Conservation (phyloP, 2,888 invertebrate genomes). For the Epistrophe grossulariae region DNA sequence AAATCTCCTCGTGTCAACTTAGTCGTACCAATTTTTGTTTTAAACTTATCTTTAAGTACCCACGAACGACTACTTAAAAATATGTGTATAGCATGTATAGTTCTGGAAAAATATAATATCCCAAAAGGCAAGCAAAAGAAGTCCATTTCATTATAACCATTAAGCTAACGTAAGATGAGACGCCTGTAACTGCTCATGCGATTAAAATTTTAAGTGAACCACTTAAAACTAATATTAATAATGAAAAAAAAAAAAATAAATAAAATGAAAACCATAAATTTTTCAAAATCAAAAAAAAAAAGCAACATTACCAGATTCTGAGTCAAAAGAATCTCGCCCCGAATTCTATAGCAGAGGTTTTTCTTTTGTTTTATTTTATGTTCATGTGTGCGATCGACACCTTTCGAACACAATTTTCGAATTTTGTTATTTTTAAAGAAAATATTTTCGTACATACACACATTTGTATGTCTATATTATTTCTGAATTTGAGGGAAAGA, state of each 20-base stretch:
- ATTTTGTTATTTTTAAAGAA: slow-evolving; percentile 67
- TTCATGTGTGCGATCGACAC: slow-evolving; percentile 59
- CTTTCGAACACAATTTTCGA: slow-evolving; percentile 65
- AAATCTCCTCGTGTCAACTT: too few relatives aligned
- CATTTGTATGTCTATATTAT: neutral
- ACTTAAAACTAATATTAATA: slow-evolving; percentile 66
- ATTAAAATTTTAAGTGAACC: slow-evolving; percentile 66
- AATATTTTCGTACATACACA: slow-evolving; percentile 19
- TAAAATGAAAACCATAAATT: slow-evolving; percentile 34
- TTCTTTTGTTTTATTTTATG: neutral
- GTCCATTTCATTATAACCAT: slow-evolving; percentile 4
- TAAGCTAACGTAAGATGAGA: slow-evolving; percentile 12
- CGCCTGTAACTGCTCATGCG: slow-evolving; percentile 51
- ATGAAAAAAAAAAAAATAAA: slow-evolving; percentile 45
- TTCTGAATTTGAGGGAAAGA: slow-evolving; percentile 44
- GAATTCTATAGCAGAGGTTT: slow-evolving; percentile 5
- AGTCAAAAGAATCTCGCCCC: neutral
- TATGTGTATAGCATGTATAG: neutral
- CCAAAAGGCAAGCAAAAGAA: neutral
- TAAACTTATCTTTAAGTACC: neutral
- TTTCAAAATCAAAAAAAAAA: neutral
- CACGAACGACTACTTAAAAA: neutral
- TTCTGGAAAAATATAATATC: neutral
- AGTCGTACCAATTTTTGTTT: too few relatives aligned
- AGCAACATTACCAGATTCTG: slow-evolving; percentile 10